Base-by-base conservation (phyloP, 2,888 invertebrate species). In the Anaspis maculata region DNA sequence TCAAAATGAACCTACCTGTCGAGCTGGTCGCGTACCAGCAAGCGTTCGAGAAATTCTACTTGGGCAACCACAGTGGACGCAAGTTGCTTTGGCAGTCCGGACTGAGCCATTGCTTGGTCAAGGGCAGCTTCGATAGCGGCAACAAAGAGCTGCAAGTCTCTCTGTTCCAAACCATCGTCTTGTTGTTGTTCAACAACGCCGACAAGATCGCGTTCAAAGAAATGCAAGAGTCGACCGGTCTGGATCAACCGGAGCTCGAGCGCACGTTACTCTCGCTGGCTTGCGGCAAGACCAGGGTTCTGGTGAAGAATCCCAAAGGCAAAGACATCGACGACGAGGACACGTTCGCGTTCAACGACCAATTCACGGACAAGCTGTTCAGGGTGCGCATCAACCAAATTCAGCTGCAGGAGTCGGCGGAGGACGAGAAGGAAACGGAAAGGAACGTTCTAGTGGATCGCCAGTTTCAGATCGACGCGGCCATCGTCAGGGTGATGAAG, bases 391-490 rank as follows among this genome's bases (percentile, higher is more conserved):
- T 98, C 57, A 97, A 96, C 71, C 96, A 97, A 73, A 90, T 59
- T 2, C 59, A 89, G 82, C 80, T 82, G 70, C 80, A 79, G 57
- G 82, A 83, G 64, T 80, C 80, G 39, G 75, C 80, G 58, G 89
- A 91, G 61, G 92, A 94, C 60, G 87, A 91, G 60, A 80, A 83
- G 60, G 88, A 88, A 42, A 97, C 96, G 0, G 95, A 96, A 61
- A 92, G 96, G 66, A 77, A 94, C 48, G 96, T 98, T 43, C 90
- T 91, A 74, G 92, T 94, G 58, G 98, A 98, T 71, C 76, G 98
- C 25, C 95, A 96, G 68, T 96, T 96, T 69, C 95, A 97, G 73
- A 96, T 98, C 56, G 97, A 98, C 71, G 97, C 97, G 33, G 97
- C 97, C 48, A 89, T 98, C 59, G 97, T 95, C 36, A 76, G 95